Evolutionary conservation across 1,140 invertebrate genomes (phyloP).

Genomic region (Anoplophora glabripennis): DNA sequence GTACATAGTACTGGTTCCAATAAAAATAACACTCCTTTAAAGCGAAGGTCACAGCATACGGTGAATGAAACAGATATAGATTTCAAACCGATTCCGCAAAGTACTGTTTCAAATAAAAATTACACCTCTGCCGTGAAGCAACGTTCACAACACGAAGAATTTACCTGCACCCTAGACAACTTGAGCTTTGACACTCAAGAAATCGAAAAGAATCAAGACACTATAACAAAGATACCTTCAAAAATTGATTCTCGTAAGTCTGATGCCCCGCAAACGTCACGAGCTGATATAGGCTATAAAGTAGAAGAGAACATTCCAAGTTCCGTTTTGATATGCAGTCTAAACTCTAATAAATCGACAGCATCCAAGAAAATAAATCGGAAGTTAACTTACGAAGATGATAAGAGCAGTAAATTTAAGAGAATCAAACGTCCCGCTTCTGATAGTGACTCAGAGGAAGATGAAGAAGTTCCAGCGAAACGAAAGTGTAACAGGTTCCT

Average conservation of each 20-base stretch:
- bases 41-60: too few relatives aligned
- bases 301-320: background rate
- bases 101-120: too few relatives aligned
- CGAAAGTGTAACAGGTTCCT: constrained; percentile 21
- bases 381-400: background rate
- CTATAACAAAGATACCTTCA: background rate
- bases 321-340: background rate
- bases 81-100: too few relatives aligned
- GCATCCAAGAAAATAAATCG: constrained; percentile 1
- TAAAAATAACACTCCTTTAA: too few relatives aligned
- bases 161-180: background rate
- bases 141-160: constrained; percentile 1
- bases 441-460: constrained; percentile 24
- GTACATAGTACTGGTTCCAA: too few relatives aligned
- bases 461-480: constrained; percentile 11
- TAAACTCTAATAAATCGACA: background rate
- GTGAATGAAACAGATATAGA: too few relatives aligned
- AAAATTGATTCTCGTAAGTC: background rate
- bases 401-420: constrained; percentile 15
- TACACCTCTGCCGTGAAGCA: too few relatives aligned
- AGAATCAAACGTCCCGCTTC: constrained; percentile 13
- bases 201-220: background rate
- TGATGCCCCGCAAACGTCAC: background rate
- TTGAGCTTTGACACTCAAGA: constrained; percentile 11
- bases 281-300: background rate